Conservation (phyloP, 2,888 invertebrate species). For the Emmelina monodactyla region DNA sequence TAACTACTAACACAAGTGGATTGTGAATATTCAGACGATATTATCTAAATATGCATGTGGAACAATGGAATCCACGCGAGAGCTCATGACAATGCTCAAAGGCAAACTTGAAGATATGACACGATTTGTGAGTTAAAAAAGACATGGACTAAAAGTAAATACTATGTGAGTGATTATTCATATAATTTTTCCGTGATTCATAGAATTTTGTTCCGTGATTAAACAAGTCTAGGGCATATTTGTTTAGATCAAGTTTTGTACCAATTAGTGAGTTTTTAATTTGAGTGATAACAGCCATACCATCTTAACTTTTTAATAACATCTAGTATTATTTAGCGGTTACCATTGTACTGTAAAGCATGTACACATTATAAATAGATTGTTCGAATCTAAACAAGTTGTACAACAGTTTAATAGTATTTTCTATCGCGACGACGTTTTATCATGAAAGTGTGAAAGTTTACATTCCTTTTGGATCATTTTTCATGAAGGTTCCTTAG, state of each 20-base stretch:
- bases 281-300: no score
- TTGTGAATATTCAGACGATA: neutral
- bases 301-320: no score
- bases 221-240: neutral
- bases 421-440: neutral
- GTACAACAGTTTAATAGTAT: neutral
- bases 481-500: neutral
- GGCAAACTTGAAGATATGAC: neutral
- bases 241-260: no score
- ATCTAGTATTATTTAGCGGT: constrained; percentile 1
- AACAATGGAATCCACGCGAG: neutral
- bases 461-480: neutral
- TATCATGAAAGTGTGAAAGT: no score
- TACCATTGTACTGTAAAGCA: neutral
- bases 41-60: neutral
- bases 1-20: constrained; percentile 41
- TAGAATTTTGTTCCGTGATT: no score
- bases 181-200: neutral
- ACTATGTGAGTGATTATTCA: neutral
- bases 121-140: no score
- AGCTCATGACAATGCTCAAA: neutral
- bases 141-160: no score
- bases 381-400: no score
- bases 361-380: no score
- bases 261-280: no score